Evolutionary conservation across 92 coral and sea anemone genomes (phyloP), one percentile per base, ranked within the genome.

Genomic region (Porites rus): DNA sequence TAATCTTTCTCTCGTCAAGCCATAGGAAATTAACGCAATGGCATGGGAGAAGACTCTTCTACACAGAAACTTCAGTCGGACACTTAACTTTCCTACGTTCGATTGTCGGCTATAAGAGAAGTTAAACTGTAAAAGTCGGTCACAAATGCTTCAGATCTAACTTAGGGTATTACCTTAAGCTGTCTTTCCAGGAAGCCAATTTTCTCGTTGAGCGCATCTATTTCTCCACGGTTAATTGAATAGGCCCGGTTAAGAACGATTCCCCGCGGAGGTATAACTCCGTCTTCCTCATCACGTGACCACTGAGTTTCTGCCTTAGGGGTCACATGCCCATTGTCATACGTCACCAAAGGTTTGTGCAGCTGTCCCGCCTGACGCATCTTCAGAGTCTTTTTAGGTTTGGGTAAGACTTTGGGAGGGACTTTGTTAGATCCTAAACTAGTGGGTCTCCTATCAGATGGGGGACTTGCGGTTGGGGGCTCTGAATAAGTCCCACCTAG

Each of bases 111-210:
- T 38, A 38, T 38, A 38, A 38, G 46, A 38, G 46, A 25, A 70
- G 10, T 9, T 70, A 25, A 70, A 70, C 38, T 25, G 52, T 25
- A 70, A 20, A 28, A 38, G 46, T 31, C 43, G 43, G 43, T 31
- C 43, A 31, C 43, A 31, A 31, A 31, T 38, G 46, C 46, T 4
- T 38, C 46, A 38, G 46, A 38, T 6, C 19, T 7, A 7, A 1
- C 6, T 2, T 7, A 5, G 14, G 4, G 1, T 25, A 89, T 53
- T 60, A 96, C 98, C 98, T 95, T 95, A 10, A 97, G 91, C 59
- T 97, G 99, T 70, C 92, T 94, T 84, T 97, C 98, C 72, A 97
- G 85, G 89, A 95, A 97, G 46, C 89, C 60, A 31, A 97, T 92
- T 86, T 96, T 97, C 38, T 97, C 98, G 68, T 92, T 87, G 68